Percentiles rank a stretch among this genome's conserved stretches.
Evolutionary conservation across 2,888 invertebrate genomes (phyloP).

Genomic region (Lamproptera curius): DNA sequence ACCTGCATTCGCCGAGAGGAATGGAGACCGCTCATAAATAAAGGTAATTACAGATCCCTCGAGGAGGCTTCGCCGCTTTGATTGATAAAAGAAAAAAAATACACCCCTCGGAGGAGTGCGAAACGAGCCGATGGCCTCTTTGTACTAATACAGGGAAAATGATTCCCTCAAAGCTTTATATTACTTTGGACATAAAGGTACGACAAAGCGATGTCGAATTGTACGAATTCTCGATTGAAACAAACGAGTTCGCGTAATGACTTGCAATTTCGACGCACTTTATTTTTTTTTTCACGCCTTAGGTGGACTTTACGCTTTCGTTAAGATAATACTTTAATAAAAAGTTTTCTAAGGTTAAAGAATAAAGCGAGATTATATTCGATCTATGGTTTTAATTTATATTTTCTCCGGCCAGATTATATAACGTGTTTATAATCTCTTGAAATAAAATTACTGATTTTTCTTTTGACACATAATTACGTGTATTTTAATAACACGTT

Average conservation of each 20-base stretch:
- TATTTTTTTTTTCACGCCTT: conserved; percentile 12
- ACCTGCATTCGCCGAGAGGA: conserved; percentile 62
- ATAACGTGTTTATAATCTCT: no score
- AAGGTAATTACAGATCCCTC: conserved; percentile 58
- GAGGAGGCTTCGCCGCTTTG: conserved; percentile 40
- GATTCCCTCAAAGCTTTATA: conserved; percentile 42
- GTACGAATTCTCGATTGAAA: conserved; percentile 34
- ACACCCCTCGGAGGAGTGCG: conserved; percentile 34
- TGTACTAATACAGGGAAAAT: conserved; percentile 37
- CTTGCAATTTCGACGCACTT: conserved; percentile 42
- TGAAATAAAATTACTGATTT: no score
- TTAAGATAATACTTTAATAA: no score
- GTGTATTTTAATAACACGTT: no score
- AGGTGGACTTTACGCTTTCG: conserved; percentile 13
- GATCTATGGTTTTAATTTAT: no score
- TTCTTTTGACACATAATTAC: no score
- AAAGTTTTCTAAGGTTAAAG: no score
- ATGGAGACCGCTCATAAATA: conserved; percentile 71
- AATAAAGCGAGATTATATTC: no score
- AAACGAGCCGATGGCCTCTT: conserved; percentile 31
- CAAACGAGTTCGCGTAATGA: conserved; percentile 40
- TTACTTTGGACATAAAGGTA: conserved; percentile 34
- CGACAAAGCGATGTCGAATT: conserved; percentile 29
- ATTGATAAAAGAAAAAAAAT: conserved; percentile 39
- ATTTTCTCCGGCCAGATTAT: no score